A percentile compares a stretch with the other conserved stretches of the same genome.
These are phyloP conservation scores for Romanogobio albipinnatus DNA, from an alignment of 2,113 vertebrate species.

Conservation along the genomic window DNA sequence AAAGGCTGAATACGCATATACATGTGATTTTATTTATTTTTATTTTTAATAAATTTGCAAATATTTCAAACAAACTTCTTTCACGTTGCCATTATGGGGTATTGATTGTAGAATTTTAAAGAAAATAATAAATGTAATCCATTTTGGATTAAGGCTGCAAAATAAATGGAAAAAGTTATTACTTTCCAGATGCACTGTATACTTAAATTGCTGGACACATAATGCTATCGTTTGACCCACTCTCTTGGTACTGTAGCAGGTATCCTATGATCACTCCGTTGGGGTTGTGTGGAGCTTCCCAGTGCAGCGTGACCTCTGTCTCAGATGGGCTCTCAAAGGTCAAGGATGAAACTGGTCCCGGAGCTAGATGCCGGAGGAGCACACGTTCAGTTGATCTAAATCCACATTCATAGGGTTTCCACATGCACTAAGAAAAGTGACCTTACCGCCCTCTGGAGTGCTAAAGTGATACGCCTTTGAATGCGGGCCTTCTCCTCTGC, in stretches of 20 bases:
- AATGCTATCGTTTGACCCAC: constrained; percentile 49
- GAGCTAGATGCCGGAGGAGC: constrained; percentile 68
- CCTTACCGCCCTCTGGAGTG: constrained; percentile 87
- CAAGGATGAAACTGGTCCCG: constrained; percentile 74
- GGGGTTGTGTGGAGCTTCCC: constrained; percentile 77
- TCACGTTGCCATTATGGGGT: too few species aligned
- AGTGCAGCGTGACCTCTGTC: constrained; percentile 75
- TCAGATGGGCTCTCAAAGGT: constrained; percentile 78
- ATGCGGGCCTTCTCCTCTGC: constrained; percentile 76
- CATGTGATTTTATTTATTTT: too few species aligned
- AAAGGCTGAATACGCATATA: too few species aligned
- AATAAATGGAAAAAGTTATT: too few species aligned
- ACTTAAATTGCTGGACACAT: too few species aligned
- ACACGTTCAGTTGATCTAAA: neutral
- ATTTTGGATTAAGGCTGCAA: too few species aligned
- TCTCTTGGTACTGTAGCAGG: constrained; percentile 73
- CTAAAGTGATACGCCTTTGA: constrained; percentile 63
- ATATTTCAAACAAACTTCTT: too few species aligned
- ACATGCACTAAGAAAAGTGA: neutral
- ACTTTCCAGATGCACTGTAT: too few species aligned
- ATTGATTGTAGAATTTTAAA: too few species aligned
- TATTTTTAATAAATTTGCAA: too few species aligned
- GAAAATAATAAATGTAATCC: too few species aligned
- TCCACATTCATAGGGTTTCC: neutral
- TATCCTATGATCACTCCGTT: constrained; percentile 83